These are phyloP conservation scores for Carcina quercana DNA, from an alignment of 2,888 invertebrate species.

Conservation along the genomic window DNA sequence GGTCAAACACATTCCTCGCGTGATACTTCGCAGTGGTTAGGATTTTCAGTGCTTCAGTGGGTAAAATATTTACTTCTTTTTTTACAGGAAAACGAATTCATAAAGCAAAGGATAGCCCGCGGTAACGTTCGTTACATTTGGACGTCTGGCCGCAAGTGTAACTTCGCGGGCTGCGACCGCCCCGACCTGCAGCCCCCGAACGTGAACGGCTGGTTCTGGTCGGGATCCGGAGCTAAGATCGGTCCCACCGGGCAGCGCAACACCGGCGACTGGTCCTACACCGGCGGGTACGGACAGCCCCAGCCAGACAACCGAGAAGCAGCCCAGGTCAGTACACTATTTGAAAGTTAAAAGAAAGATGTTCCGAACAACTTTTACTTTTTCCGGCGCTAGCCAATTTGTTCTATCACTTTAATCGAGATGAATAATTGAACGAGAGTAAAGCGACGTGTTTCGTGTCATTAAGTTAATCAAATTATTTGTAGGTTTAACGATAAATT, in stretches of 20 bases:
- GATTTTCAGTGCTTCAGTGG: neutral
- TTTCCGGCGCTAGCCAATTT: too few species aligned
- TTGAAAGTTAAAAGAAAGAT: constrained; percentile 12
- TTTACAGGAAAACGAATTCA: constrained; percentile 85
- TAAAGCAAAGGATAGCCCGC: constrained; percentile 89
- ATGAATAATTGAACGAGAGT: too few species aligned
- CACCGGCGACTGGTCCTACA: constrained; percentile 92
- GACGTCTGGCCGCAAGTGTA: constrained; percentile 94
- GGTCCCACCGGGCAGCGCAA: constrained; percentile 91
- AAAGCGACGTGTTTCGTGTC: too few species aligned
- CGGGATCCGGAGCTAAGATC: constrained; percentile 93
- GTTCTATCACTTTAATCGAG: too few species aligned
- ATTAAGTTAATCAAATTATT: too few species aligned
- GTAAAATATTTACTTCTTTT: neutral
- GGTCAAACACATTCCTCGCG: constrained; percentile 2
- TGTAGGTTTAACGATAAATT: too few species aligned
- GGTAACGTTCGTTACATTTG: constrained; percentile 89
- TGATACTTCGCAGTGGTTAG: too few species aligned
- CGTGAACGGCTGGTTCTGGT: constrained; percentile 95
- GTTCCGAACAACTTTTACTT: too few species aligned
- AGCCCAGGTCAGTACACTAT: constrained; percentile 77
- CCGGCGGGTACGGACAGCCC: constrained; percentile 90
- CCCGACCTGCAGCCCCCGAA: constrained; percentile 88
- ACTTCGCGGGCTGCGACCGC: constrained; percentile 92
- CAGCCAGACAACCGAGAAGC: constrained; percentile 95